phyloP scores from a whole-genome alignment of 2,113 vertebrate genomes.

The Rostratula benghalensis region DNA sequence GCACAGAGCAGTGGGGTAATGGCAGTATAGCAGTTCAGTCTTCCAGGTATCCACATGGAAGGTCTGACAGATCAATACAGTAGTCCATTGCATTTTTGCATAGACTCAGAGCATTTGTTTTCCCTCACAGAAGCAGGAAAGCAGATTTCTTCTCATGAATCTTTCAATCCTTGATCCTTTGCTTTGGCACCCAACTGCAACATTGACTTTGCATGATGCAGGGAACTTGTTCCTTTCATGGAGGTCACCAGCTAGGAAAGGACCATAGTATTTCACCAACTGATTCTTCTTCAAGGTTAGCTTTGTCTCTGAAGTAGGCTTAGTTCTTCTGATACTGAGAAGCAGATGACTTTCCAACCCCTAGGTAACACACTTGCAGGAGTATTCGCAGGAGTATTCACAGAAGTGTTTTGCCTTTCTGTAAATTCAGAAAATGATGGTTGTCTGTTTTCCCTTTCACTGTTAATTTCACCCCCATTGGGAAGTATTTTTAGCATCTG shows the following conservation, averaged over 20 bases:
- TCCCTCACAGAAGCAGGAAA: not conserved
- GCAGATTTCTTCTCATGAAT: not conserved
- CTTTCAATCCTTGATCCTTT: not conserved
- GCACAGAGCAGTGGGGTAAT: not conserved
- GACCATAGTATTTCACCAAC: not conserved
- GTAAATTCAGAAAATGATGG: not conserved
- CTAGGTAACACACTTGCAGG: not conserved
- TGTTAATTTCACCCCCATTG: not conserved
- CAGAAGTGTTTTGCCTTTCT: not conserved
- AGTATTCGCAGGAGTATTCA: not conserved
- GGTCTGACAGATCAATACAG: not conserved
- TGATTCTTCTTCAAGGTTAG: not conserved
- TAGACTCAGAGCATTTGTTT: not conserved
- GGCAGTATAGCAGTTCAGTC: not conserved
- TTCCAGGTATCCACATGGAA: not conserved
- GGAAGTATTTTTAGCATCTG: not conserved
- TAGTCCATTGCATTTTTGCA: not conserved
- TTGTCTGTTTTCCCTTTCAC: not conserved
- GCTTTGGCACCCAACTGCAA: not conserved
- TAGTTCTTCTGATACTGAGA: not conserved
- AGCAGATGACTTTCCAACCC: not conserved
- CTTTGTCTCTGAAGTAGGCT: not conserved
- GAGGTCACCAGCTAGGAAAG: not conserved
- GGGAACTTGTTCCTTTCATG: not conserved
- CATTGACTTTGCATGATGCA: not conserved